These are phyloP conservation scores for Emydoidea blandingii DNA, from an alignment of 2,797 vertebrate species.

Conservation along the genomic window DNA sequence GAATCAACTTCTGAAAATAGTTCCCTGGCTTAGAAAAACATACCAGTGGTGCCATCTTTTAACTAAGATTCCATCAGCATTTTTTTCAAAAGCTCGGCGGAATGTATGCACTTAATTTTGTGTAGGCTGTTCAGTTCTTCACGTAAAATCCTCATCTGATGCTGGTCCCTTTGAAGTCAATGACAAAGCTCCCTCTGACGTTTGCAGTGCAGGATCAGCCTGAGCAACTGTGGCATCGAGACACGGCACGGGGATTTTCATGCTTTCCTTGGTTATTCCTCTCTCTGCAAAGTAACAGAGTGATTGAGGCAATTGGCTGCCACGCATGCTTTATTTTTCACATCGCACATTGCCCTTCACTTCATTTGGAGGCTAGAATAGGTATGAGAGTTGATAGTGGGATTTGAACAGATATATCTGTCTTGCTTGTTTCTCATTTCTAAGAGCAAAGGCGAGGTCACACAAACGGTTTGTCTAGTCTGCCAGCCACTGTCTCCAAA, in stretches of 20 bases:
- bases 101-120: not conserved
- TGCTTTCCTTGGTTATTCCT: constrained; percentile 10
- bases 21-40: not conserved
- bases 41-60: constrained; percentile 29
- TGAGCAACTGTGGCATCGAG: constrained; percentile 26
- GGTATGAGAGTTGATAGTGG: not conserved
- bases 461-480: not conserved
- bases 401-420: constrained; percentile 29
- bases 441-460: constrained; percentile 39
- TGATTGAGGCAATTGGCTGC: constrained; percentile 1
- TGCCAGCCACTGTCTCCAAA: not conserved
- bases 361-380: constrained; percentile 18
- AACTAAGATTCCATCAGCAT: not conserved
- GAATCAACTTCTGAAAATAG: constrained; percentile 41
- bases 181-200: not conserved
- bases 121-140: not conserved
- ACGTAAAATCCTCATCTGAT: not conserved
- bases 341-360: not conserved
- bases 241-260: not conserved
- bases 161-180: not conserved
- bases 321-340: not conserved
- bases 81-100: constrained; percentile 27
- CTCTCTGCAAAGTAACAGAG: constrained; percentile 21
- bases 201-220: rapidly evolving
- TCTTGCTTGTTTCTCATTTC: constrained; percentile 35